Evolutionary conservation across 2,888 invertebrate species (phyloP).

Genomic region (Cryptophagus acutangulus): DNA sequence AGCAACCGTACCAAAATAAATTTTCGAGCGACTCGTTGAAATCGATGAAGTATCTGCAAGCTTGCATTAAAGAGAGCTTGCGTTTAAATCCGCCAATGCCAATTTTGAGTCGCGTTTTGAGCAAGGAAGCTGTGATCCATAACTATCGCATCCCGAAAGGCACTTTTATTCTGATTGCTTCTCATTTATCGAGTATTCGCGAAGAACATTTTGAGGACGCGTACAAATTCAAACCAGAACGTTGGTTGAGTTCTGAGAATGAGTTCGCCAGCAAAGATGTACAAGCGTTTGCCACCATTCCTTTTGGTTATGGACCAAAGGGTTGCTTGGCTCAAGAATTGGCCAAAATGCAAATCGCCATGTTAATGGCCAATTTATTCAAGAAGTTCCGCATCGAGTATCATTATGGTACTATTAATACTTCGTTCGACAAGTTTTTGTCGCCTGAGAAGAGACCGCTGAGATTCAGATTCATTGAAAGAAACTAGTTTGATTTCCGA

Average conservation of each 20-base stretch:
- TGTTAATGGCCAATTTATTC: constrained; percentile 55
- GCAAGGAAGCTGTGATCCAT: constrained; percentile 57
- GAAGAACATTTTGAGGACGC: constrained; percentile 65
- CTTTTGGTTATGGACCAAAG: constrained; percentile 60
- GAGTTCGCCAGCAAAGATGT: constrained; percentile 32
- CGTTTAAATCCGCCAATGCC: constrained; percentile 63
- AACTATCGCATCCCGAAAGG: constrained; percentile 54
- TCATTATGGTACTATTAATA: constrained; percentile 60
- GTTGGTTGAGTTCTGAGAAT: constrained; percentile 54
- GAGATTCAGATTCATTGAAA: constrained; percentile 61
- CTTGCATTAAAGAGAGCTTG: constrained; percentile 61
- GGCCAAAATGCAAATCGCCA: constrained; percentile 56
- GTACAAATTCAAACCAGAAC: constrained; percentile 56
- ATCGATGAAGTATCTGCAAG: constrained; percentile 55
- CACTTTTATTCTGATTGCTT: constrained; percentile 62
- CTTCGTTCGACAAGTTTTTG: constrained; percentile 55
- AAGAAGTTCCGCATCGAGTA: constrained; percentile 61
- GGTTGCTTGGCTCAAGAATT: constrained; percentile 60
- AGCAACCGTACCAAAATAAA: constrained; percentile 28
- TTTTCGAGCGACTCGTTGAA: constrained; percentile 39
- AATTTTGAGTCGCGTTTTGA: constrained; percentile 56
- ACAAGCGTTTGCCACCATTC: constrained; percentile 57
- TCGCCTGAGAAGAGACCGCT: constrained; percentile 55
- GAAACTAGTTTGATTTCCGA: constrained; percentile 40
- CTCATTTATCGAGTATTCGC: constrained; percentile 56